A percentile compares a stretch with the other conserved stretches of the same genome.
Conservation (phyloP, 2,797 vertebrate species). For the Rhinophrynus dorsalis region DNA sequence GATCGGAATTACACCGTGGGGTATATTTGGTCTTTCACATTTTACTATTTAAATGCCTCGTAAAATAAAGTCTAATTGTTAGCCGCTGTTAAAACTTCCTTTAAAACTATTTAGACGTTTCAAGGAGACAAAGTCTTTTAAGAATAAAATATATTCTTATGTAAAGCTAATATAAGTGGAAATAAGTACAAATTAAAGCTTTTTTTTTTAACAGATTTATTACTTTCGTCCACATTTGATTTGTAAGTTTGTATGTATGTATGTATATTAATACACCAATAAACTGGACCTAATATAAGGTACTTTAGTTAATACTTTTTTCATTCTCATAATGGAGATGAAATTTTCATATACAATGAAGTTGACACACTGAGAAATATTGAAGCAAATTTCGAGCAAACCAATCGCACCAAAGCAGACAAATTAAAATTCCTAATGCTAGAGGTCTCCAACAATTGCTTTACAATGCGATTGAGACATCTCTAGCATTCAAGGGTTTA, state of each 20-base stretch:
- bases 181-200: no score
- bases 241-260: not conserved
- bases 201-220: no score
- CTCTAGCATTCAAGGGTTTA: no score
- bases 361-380: no score
- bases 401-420: no score
- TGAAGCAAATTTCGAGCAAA: no score
- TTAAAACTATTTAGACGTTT: constrained; percentile 52
- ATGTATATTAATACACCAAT: not conserved
- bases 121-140: not conserved
- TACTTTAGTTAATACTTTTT: not conserved
- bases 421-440: no score
- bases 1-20: constrained; percentile 95
- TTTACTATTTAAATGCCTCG: constrained; percentile 71
- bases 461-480: no score
- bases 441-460: no score
- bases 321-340: no score
- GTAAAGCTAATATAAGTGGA: not conserved
- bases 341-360: no score
- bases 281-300: not conserved
- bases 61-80: constrained; percentile 64
- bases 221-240: not conserved
- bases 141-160: not conserved
- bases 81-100: constrained; percentile 70
- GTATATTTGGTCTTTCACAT: constrained; percentile 80